Conservation (phyloP, 2,797 vertebrate genomes). For the Crenuchus spilurus region DNA sequence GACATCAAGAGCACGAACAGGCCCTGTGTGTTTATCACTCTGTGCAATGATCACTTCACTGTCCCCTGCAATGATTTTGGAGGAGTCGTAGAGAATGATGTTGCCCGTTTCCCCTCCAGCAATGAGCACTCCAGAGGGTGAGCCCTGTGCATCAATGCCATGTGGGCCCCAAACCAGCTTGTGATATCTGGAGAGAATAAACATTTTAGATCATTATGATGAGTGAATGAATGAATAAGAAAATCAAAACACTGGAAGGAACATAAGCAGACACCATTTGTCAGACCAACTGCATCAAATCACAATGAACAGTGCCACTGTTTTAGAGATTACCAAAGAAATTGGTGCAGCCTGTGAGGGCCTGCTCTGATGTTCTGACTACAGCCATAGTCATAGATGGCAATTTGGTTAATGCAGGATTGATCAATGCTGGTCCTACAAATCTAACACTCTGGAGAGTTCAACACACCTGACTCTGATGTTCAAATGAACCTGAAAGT, state of each 20-base stretch:
- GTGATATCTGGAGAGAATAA: slow-evolving; percentile 83
- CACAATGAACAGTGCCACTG: too few species aligned
- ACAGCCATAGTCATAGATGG: too few species aligned
- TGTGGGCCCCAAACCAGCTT: slow-evolving; percentile 93
- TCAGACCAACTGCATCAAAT: too few species aligned
- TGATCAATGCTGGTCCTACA: too few species aligned
- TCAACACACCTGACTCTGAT: too few species aligned
- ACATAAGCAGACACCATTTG: neutral
- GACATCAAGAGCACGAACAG: slow-evolving; percentile 91
- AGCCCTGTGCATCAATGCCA: slow-evolving; percentile 73
- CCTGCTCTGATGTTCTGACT: too few species aligned
- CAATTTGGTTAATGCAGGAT: too few species aligned
- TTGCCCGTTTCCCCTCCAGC: slow-evolving; percentile 95
- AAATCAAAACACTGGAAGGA: neutral
- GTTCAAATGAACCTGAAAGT: too few species aligned
- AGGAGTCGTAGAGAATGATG: slow-evolving; percentile 91
- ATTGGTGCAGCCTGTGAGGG: too few species aligned
- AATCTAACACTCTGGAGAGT: too few species aligned
- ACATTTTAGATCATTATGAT: neutral
- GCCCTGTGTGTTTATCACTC: slow-evolving; percentile 89
- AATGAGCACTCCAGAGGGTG: slow-evolving; percentile 86
- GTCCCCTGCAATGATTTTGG: slow-evolving; percentile 88
- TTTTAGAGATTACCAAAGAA: neutral
- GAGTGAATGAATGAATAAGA: neutral
- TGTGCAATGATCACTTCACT: slow-evolving; percentile 88